Base-by-base conservation (phyloP, 1,140 invertebrate species). In the Bombus soroeensis region DNA sequence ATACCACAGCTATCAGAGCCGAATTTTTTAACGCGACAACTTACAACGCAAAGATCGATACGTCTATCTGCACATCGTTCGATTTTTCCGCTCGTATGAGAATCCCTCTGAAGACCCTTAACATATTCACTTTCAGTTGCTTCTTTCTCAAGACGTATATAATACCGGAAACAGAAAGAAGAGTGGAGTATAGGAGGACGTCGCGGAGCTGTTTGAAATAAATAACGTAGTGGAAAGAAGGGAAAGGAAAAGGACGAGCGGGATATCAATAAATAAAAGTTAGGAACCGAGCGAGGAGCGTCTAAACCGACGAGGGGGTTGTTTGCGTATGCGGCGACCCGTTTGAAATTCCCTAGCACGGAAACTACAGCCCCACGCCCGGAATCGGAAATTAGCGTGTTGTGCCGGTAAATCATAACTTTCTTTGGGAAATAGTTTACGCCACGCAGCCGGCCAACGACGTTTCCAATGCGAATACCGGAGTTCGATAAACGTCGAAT, bases 321-420 rank as follows among this genome's bases (percentile, higher is more conserved):
- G 59, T 41, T 80, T 28, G 64, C 64, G 78, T 70, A 70, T 70
- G 41, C 64, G 25, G 32, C 22, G 62, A 15, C 41, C 64, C 37
- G 43, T 53, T 25, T 80, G 43, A 47, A 70, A 70, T 80, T 80
- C 64, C 32, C 78, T 70, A 43, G 25, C 78, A 53, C 64, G 78
- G 78, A 28, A 66, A n/a, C 77, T 68, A 18, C 62, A 4, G 5
- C 73, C 73, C 73, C 47, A 10, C 53, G 74, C 25, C 74, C 74
- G 74, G 74, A 80, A 70, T 80, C 64, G 78, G 41, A 80, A 80
- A 80, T 80, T 80, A 80, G 64, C 32, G 78, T 80, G 78, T 80
- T 80, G 43, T 37, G 43, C 28, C 78, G 43, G 43, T 80, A 80
- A 80, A 80, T 80, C 64, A 80, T 80, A 80, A 80, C 64, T 80